A percentile compares a stretch with the other conserved stretches of the same genome.
These are phyloP conservation scores for Ectemnius continuus DNA, from an alignment of 2,888 invertebrate species.

Conservation along the genomic window DNA sequence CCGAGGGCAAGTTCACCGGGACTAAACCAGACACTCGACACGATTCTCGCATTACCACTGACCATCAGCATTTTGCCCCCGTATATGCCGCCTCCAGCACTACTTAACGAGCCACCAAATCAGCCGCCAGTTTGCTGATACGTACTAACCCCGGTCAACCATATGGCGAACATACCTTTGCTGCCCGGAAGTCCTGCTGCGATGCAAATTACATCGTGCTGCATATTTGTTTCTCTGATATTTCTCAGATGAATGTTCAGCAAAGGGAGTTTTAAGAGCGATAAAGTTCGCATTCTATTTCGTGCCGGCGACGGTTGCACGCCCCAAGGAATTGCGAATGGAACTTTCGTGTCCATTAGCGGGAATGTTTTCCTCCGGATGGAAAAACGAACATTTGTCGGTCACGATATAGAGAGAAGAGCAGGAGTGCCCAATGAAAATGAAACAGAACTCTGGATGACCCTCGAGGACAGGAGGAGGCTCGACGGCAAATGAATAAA, in stretches of 20 bases:
- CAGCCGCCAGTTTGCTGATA: constrained; percentile 42
- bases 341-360: constrained; percentile 51
- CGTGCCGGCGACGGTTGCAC: neutral
- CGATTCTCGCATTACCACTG: constrained; percentile 72
- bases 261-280: neutral
- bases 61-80: constrained; percentile 54
- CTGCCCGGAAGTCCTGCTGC: neutral
- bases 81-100: constrained; percentile 57
- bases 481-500: constrained; percentile 51
- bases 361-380: constrained; percentile 49
- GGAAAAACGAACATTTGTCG: constrained; percentile 44
- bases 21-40: constrained; percentile 59
- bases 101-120: constrained; percentile 70
- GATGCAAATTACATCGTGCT: neutral
- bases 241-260: neutral
- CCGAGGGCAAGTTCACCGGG: constrained; percentile 25
- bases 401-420: constrained; percentile 11
- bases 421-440: constrained; percentile 40
- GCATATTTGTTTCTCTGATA: neutral
- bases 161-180: neutral
- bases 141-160: neutral
- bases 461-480: constrained; percentile 21
- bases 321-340: constrained; percentile 13
- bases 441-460: constrained; percentile 40
- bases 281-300: too few relatives aligned